phyloP scores from a whole-genome alignment of 92 coral and sea anemone genomes.

The Montipora capitata region DNA sequence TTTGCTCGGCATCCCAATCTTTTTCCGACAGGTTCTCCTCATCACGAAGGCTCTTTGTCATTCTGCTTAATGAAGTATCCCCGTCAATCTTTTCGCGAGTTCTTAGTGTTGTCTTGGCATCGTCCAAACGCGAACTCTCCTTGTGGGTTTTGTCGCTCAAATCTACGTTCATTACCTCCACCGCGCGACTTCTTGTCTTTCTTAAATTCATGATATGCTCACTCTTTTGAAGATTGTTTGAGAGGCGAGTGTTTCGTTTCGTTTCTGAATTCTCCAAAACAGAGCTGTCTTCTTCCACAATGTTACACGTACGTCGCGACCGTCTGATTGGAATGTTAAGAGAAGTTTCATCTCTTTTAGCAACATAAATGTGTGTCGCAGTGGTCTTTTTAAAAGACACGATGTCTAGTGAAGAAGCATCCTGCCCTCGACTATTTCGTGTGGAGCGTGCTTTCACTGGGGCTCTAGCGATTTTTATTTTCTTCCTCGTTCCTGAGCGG shows the following conservation, averaged over 20 bases:
- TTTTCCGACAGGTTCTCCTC: neutral
- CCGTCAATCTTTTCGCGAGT: neutral
- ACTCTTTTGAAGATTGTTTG: neutral
- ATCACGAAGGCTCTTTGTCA: neutral
- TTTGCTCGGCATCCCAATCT: neutral
- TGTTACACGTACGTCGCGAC: constrained; percentile 4
- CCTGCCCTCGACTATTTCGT: neutral
- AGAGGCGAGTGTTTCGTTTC: neutral
- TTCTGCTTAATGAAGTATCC: neutral
- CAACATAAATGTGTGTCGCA: neutral
- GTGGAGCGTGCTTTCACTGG: neutral
- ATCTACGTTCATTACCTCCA: neutral
- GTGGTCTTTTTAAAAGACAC: neutral
- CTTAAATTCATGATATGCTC: neutral
- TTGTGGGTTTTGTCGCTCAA: too few relatives aligned
- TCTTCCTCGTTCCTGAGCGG: neutral
- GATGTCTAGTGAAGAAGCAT: neutral
- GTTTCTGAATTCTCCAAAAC: neutral
- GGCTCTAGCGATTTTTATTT: neutral
- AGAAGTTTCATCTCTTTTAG: neutral
- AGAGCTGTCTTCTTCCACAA: neutral
- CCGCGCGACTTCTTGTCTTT: neutral
- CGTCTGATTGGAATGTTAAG: neutral
- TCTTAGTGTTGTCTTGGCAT: neutral
- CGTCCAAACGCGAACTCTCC: neutral